These are phyloP conservation scores for Brachionus asplanchnoidis DNA, from an alignment of 1,140 invertebrate species.

Conservation along the genomic window DNA sequence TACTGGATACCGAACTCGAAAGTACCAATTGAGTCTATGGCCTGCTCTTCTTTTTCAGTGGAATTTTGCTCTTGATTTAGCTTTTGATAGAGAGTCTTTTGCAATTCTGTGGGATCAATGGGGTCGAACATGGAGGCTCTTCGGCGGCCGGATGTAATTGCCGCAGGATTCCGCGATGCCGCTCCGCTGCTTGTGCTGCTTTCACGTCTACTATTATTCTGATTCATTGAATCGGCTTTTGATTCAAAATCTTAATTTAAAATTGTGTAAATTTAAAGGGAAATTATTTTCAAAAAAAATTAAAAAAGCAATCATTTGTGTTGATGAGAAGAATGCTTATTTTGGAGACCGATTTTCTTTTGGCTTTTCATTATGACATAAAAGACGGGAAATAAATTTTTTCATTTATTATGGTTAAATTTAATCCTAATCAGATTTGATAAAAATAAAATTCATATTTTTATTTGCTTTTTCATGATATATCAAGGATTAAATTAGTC, in stretches of 20 bases:
- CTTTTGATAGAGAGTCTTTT: conserved; percentile 36
- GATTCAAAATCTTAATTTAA: background rate
- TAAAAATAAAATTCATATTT: background rate
- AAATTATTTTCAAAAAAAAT: background rate
- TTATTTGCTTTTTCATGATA: conserved; percentile 5
- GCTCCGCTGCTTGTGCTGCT: background rate
- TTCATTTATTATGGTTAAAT: conserved; percentile 6
- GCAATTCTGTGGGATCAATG: conserved; percentile 36
- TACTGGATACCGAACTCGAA: conserved; percentile 32
- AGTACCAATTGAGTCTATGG: conserved; percentile 7
- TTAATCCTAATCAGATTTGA: conserved; percentile 33
- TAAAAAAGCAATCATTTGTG: too few relatives aligned
- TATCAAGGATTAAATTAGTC: conserved; percentile 1
- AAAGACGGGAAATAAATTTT: conserved; percentile 5
- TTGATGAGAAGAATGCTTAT: background rate
- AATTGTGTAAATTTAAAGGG: background rate
- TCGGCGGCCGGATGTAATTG: background rate
- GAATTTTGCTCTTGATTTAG: conserved; percentile 19
- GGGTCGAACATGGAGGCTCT: conserved; percentile 41
- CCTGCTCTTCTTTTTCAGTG: background rate
- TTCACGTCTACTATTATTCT: background rate
- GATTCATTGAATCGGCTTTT: conserved; percentile 14
- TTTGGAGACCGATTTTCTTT: background rate
- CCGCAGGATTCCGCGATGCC: background rate
- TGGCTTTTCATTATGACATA: background rate